A percentile compares a stretch with the other conserved stretches of the same genome.
These are phyloP conservation scores for Steinernema khuongi DNA, from an alignment of 1,140 invertebrate genomes.

Conservation along the genomic window DNA sequence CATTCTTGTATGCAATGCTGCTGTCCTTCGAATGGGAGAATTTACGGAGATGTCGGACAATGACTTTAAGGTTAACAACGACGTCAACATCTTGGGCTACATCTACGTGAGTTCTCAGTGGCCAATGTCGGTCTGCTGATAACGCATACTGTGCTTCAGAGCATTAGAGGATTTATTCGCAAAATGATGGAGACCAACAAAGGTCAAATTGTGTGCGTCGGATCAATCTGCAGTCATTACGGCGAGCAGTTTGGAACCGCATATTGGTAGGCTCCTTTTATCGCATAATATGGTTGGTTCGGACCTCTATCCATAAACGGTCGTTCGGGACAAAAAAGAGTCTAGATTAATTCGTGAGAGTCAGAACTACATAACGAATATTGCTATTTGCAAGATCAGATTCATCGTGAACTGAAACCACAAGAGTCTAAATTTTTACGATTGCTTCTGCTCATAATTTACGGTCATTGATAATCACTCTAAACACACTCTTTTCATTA, in stretches of 20 bases:
- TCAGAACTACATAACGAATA: too few relatives aligned
- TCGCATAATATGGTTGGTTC: too few relatives aligned
- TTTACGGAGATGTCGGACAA: conserved; percentile 21
- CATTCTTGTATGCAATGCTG: conserved; percentile 16
- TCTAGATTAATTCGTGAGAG: too few relatives aligned
- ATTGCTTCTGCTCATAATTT: too few relatives aligned
- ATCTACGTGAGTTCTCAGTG: background rate
- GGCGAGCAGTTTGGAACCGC: conserved; percentile 24
- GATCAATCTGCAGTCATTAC: conserved; percentile 24
- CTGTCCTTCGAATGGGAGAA: conserved; percentile 21
- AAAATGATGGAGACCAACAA: conserved; percentile 23
- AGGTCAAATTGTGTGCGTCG: conserved; percentile 22
- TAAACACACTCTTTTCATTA: too few relatives aligned
- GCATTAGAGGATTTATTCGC: conserved; percentile 21
- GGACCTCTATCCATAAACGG: too few relatives aligned
- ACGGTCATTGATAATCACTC: too few relatives aligned
- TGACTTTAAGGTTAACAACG: conserved; percentile 26
- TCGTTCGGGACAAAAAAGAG: too few relatives aligned
- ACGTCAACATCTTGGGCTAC: conserved; percentile 23
- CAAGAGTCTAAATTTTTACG: too few relatives aligned
- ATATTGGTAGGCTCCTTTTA: conserved; percentile 18
- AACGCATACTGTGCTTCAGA: conserved; percentile 9
- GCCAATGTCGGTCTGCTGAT: background rate
- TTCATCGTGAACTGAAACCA: too few relatives aligned
- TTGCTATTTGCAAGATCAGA: too few relatives aligned